Evolutionary conservation across 2,797 vertebrate genomes (phyloP), one percentile per base, ranked within the genome.

Genomic region (Hoplostethus atlanticus): DNA sequence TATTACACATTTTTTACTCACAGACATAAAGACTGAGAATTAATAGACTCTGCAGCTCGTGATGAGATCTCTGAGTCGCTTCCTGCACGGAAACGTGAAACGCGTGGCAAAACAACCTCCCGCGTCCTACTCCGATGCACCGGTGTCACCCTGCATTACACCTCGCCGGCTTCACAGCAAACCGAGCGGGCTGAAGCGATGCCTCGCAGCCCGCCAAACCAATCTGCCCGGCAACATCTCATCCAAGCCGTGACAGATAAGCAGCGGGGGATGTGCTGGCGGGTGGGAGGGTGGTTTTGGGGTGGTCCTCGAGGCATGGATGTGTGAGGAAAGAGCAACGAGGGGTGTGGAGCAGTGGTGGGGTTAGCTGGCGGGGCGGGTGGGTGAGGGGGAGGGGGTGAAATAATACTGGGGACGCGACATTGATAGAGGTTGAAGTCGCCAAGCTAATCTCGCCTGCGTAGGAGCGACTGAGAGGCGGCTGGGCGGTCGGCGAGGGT

Each of bases 151-250:
- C 77, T 70, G 76, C 67, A 77, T 89, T 84, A 86, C 59, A 62
- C 64, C 51, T 42, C 52, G 47, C 61, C 51, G 67, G 69, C 42
- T 83, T 73, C 74, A 79, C 79, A 76, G 63, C 8, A 73, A 84
- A 80, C 64, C 58, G 72, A 70, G 68, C 69, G 64, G 62, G 52
- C 76, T 71, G 36, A 59, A 72, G 77, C 77, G 40, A 76, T 81
- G 78, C 71, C 53, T 79, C 42, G 50, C 65, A 81, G 75, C 69
- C 68, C 13, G 3, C 63, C 57, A 73, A 4, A 65, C 68, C 64
- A 85, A 66, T 93, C 89, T 92, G 82, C 91, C 89, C 71, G 71
- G 85, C 87, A 93, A 92, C 90, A 85, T 81, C 79, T 77, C 66
- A 78, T 81, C 81, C 56, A 21, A 62, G 50, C 64, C 73, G 48